These are phyloP conservation scores for Myanophis thanlyinensis DNA, from an alignment of 2,113 vertebrate genomes.

Conservation along the genomic window DNA sequence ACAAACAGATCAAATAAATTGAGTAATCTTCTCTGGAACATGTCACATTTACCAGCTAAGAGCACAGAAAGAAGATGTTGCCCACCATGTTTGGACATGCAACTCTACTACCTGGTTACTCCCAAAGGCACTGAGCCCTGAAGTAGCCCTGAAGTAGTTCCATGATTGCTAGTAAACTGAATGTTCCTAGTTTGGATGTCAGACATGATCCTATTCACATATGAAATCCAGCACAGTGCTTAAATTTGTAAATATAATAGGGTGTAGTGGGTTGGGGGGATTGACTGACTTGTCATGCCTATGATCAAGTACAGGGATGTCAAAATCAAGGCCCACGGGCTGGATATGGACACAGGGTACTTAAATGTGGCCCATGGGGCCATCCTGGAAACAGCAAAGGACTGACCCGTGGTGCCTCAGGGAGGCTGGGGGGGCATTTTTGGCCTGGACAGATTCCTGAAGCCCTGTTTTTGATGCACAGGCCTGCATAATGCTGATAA, in stretches of 20 bases:
- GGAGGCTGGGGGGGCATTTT: no score
- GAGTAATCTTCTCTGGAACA: neutral
- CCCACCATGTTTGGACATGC: neutral
- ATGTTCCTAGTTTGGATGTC: neutral
- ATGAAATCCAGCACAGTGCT: neutral
- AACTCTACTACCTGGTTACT: neutral
- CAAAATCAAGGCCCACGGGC: no score
- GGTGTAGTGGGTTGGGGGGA: neutral
- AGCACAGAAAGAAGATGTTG: neutral
- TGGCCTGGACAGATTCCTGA: no score
- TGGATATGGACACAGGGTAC: no score
- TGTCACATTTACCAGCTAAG: neutral
- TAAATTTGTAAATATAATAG: neutral
- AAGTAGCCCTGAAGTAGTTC: neutral
- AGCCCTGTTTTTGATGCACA: no score
- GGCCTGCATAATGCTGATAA: no score
- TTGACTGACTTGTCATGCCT: neutral
- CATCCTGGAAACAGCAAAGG: no score
- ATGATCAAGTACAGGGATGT: neutral
- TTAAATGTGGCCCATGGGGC: no score
- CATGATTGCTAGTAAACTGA: neutral
- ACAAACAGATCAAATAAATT: neutral
- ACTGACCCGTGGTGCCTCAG: no score
- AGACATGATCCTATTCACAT: neutral
- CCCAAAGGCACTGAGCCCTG: neutral